Evolutionary conservation across 2,113 vertebrate genomes (phyloP).

Genomic region (Mobula birostris): DNA sequence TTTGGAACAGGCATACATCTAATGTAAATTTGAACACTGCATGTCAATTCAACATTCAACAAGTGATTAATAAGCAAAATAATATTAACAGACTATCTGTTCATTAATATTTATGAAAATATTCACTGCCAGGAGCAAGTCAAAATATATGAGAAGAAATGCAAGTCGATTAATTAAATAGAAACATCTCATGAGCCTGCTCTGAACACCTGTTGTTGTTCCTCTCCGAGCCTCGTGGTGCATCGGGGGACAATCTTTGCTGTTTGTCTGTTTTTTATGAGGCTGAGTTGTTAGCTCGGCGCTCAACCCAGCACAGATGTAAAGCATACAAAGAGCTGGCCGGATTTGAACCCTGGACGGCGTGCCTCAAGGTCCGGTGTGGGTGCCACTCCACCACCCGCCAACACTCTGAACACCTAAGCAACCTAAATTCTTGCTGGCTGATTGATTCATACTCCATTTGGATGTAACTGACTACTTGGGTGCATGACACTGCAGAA

Average conservation of each 20-base stretch:
- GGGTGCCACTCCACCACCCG: too few relatives aligned
- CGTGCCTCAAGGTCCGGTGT: too few relatives aligned
- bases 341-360: too few relatives aligned
- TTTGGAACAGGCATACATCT: background rate
- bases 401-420: too few relatives aligned
- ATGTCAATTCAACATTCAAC: background rate
- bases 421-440: background rate
- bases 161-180: background rate
- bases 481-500: background rate
- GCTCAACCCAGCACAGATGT: too few relatives aligned
- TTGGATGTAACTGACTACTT: background rate
- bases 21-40: background rate
- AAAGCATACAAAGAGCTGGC: too few relatives aligned
- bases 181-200: background rate
- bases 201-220: background rate
- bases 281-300: too few relatives aligned
- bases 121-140: background rate
- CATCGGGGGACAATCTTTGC: too few relatives aligned
- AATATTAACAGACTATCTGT: background rate
- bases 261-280: too few relatives aligned
- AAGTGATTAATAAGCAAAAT: background rate
- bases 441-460: background rate
- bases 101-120: slow-evolving; percentile 19
- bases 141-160: background rate
- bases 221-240: too few relatives aligned